Base-by-base conservation (phyloP, 2,888 invertebrate genomes). In the Pilophorus perplexus region DNA sequence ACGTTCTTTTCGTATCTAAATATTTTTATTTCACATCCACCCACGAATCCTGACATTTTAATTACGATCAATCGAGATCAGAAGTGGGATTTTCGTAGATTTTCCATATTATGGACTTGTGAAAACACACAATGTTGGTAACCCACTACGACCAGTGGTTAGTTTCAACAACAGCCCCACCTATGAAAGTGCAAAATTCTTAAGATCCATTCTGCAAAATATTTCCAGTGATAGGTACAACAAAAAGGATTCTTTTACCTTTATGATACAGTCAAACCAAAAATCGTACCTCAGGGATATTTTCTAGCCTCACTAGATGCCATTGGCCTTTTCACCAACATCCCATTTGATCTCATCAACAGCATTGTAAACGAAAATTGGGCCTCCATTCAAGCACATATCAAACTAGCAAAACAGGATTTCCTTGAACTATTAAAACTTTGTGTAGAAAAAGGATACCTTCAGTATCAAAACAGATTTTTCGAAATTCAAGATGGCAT, bases 141-240 rank as follows among this genome's bases (percentile, higher is more conserved):
- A 50, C 14, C 50, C 50, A 2, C 28, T 50, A 3, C 12, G 50
- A 16, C 28, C 28, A 50, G 50, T 50, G 1, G 50, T 50, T 16
- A 50, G 50, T 12, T 50, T 50, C n/a, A 50, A 27, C n/a, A 50
- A 50, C 16, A 50, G 50, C 16, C 50, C 50, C 12, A 50, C 50
- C 2, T 27, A 50, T 50, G 50, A 50, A 27, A 3, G 16, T 4
- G 48, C 48, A 20, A 22, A 48, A 12, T 48, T 5, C 25, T n/a
- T 48, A 12, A 22, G 12, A 12, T 4, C 6, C n/a, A 48, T 48
- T 18, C 12, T 48, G 3, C 20, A 48, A 22, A 22, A 23, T 12
- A 20, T 48, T 2, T 22, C 4, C 23, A 23, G 18, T 5, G 48
- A 48, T 16, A 48, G 16, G 5, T 50, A 16, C 25, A 48, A 48